Evolutionary conservation across 2,113 vertebrate species (phyloP).

Genomic region (Melozone crissalis): DNA sequence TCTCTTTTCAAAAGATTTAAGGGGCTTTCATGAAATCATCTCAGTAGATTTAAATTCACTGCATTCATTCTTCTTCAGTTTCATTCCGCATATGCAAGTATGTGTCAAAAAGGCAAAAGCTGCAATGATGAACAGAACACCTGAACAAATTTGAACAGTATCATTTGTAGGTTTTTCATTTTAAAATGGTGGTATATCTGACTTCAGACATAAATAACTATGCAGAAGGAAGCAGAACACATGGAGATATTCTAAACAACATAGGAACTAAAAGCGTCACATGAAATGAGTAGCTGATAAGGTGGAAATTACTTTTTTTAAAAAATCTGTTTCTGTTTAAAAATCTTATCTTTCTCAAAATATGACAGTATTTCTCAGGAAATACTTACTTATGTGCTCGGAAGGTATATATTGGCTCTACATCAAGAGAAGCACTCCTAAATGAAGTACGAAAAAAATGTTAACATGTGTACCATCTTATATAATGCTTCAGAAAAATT

Average conservation of each 20-base stretch:
- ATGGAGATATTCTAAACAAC: not conserved
- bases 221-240: not conserved
- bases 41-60: not conserved
- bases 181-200: not conserved
- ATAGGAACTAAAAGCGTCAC: not conserved
- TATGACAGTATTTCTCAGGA: not conserved
- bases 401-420: conserved; percentile 99
- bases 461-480: not conserved
- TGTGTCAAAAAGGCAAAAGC: not conserved
- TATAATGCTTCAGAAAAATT: not conserved
- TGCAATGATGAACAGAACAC: not conserved
- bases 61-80: not conserved
- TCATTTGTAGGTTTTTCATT: not conserved
- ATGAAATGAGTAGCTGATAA: not conserved
- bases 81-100: not conserved
- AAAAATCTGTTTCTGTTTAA: not conserved
- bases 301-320: not conserved
- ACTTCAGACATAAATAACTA: not conserved
- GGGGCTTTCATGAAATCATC: not conserved
- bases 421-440: conserved; percentile 95
- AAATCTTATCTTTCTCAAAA: not conserved
- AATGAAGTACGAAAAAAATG: conserved; percentile 39
- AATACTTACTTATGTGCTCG: conserved; percentile 92
- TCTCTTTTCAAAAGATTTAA: not conserved
- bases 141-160: not conserved